These are phyloP conservation scores for Apamea epomidion DNA, from an alignment of 2,888 invertebrate species.

Conservation along the genomic window DNA sequence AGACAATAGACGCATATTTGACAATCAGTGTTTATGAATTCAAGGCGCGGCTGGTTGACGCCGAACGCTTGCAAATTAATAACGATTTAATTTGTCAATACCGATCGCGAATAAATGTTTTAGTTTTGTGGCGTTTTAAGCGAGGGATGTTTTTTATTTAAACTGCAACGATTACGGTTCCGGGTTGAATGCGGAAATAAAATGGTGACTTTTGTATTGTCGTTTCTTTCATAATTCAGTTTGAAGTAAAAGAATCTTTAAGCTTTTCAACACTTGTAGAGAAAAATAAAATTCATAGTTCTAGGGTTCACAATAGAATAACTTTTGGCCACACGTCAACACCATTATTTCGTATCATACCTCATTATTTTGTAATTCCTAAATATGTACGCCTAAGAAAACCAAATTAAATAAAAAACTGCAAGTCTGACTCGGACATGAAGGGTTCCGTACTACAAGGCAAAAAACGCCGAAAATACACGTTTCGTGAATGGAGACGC, in stretches of 20 bases:
- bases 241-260: not conserved
- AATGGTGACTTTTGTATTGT: not conserved
- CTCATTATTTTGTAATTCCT: not conserved
- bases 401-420: not conserved
- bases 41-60: conserved; percentile 49
- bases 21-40: conserved; percentile 58
- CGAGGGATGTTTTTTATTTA: conserved; percentile 49
- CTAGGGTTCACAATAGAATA: not conserved
- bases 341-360: not conserved
- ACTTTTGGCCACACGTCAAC: not conserved
- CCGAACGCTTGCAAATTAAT: conserved; percentile 57
- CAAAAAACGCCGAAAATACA: not conserved
- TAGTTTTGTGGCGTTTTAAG: conserved; percentile 38
- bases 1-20: conserved; percentile 48
- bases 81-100: conserved; percentile 64
- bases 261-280: not conserved
- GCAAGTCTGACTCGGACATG: not conserved
- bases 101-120: conserved; percentile 49
- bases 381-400: not conserved
- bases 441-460: not conserved
- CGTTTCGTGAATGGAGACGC: no score
- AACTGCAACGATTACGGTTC: conserved; percentile 26
- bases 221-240: not conserved
- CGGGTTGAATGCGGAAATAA: conserved; percentile 16
- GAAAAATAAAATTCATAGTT: rapidly evolving